phyloP scores from a whole-genome alignment of 2,113 vertebrate species.

The Dermatemys mawii region DNA sequence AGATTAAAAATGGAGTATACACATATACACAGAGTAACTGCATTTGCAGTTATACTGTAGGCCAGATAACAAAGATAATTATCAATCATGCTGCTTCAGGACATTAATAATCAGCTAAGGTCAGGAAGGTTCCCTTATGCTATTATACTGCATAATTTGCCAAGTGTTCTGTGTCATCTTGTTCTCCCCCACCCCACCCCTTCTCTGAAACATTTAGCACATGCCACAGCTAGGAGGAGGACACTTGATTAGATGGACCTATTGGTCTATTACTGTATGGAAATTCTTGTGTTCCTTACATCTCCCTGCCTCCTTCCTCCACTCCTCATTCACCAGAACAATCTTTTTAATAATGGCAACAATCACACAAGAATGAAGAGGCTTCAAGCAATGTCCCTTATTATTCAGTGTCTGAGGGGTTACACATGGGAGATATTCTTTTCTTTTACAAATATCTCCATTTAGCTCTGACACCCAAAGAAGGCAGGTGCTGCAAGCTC shows the following conservation, averaged over 20 bases:
- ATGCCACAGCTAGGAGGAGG: background rate
- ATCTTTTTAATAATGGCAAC: background rate
- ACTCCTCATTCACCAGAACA: background rate
- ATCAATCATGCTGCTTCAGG: background rate
- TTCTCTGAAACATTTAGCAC: background rate
- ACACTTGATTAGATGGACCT: background rate
- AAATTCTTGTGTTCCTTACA: background rate
- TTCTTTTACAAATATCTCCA: background rate
- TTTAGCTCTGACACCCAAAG: background rate
- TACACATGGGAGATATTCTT: background rate
- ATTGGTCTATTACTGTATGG: background rate
- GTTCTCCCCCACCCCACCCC: too few relatives aligned
- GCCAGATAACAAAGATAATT: background rate
- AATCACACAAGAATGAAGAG: background rate
- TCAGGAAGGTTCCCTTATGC: background rate
- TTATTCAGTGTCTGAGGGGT: background rate
- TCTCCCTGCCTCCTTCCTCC: background rate
- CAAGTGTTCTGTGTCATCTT: background rate
- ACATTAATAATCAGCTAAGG: background rate
- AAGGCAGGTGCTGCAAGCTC: conserved; percentile 33
- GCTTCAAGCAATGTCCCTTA: background rate
- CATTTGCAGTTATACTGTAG: background rate
- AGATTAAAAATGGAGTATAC: too few relatives aligned
- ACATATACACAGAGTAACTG: background rate
- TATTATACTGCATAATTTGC: background rate